Conservation (phyloP, 2,888 invertebrate genomes). For the Polydrusus cervinus region DNA sequence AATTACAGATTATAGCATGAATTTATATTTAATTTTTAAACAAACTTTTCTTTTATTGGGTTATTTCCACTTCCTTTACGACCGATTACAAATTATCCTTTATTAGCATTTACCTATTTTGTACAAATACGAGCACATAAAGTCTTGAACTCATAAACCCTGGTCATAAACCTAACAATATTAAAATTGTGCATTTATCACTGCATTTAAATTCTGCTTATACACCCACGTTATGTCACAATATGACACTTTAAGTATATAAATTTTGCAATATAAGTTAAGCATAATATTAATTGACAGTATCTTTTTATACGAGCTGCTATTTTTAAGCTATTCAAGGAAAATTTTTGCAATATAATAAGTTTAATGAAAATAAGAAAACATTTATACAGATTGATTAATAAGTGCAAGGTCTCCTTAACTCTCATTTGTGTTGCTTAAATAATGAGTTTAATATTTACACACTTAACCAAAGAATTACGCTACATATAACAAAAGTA, state of each 20-base stretch:
- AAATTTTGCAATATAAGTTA: slow-evolving; percentile 38
- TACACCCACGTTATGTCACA: slow-evolving; percentile 23
- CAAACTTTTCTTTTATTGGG: too few relatives aligned
- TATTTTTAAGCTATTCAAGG: slow-evolving; percentile 1
- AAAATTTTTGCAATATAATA: not conserved
- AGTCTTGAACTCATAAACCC: slow-evolving; percentile 23
- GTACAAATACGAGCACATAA: not conserved
- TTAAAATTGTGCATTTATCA: slow-evolving; percentile 31
- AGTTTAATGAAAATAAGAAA: too few relatives aligned
- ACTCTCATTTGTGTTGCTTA: too few relatives aligned
- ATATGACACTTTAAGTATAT: slow-evolving; percentile 30
- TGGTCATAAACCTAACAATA: slow-evolving; percentile 25
- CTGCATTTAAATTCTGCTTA: slow-evolving; percentile 29
- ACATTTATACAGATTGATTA: too few relatives aligned
- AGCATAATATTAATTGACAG: not conserved
- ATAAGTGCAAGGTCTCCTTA: too few relatives aligned
- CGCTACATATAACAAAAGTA: too few relatives aligned
- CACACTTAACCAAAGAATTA: too few relatives aligned
- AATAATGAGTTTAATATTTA: too few relatives aligned
- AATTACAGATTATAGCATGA: too few relatives aligned
- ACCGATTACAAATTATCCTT: slow-evolving; percentile 22
- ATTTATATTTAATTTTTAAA: too few relatives aligned
- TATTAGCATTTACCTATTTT: slow-evolving; percentile 16
- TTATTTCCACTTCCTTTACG: slow-evolving; percentile 5
- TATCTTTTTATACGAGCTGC: slow-evolving; percentile 21